phyloP scores from a whole-genome alignment of 2,888 invertebrate genomes.

The Bembecia ichneumoniformis region DNA sequence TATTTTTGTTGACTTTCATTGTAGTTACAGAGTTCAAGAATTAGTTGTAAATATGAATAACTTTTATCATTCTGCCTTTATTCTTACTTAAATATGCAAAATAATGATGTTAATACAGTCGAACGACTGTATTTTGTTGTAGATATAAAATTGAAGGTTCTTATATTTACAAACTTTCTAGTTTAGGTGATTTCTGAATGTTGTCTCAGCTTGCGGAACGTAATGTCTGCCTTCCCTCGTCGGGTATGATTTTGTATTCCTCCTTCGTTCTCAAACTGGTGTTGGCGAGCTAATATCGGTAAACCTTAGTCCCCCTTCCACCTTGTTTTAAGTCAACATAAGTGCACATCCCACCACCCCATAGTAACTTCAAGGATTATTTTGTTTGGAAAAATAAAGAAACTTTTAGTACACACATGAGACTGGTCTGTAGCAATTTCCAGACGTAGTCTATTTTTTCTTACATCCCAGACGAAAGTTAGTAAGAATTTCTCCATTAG shows the following conservation, averaged over 20 bases:
- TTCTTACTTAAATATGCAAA: no score
- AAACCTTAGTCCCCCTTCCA: conserved; percentile 16
- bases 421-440: conserved; percentile 40
- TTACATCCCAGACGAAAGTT: conserved; percentile 25
- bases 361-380: conserved; percentile 18
- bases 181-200: conserved; percentile 1
- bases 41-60: not conserved
- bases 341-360: conserved; percentile 7
- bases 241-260: conserved; percentile 30
- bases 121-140: conserved; percentile 2
- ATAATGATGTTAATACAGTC: no score
- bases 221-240: not conserved
- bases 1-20: no score
- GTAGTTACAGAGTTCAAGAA: not conserved
- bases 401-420: conserved; percentile 32
- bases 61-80: no score
- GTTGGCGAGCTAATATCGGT: conserved; percentile 41
- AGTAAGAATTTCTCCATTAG: conserved; percentile 52
- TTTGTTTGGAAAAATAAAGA: conserved; percentile 22
- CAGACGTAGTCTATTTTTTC: conserved; percentile 30
- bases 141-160: no score
- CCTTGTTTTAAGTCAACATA: conserved; percentile 2
- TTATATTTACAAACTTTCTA: conserved; percentile 18
- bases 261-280: conserved; percentile 24
- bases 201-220: not conserved